Evolutionary conservation across 1,140 invertebrate genomes (phyloP), one percentile per base, ranked within the genome.

Genomic region (Pseudomyrmex flavicornis): DNA sequence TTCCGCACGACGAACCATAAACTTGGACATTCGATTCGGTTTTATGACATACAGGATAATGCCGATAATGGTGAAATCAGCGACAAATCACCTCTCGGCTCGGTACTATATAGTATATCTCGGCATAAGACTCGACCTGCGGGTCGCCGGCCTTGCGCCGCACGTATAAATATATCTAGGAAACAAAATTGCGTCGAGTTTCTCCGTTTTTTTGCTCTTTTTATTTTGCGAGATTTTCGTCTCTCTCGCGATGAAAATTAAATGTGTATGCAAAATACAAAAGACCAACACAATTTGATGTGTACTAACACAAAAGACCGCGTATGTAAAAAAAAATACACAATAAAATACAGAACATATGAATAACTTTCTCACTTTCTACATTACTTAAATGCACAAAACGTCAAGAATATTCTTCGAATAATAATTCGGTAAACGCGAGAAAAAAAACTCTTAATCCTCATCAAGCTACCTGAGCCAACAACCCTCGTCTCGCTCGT

Each of bases 181-280:
- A 65, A 83, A 83, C 72, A 76, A 69, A 84, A 79, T 79, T 52
- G 22, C 44, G 52, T 12, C 10, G 56, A 63, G 44, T 46, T 46
- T 54, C 35, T 74, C n/a, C 1, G 50, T 0, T 35, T 35, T 35
- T 35, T 54, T 44, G 0, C 26, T n/a, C 5, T 69, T 69, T 65
- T n/a, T 12, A 26, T 62, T 68, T 54, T n/a, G 15, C 17, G 20
- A 66, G 1, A 13, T 68, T 35, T 35, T 15, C 50, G 7, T 46
- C 12, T 44, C 12, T 44, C 44, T 76, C 50, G 35, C 48, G 15
- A 52, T 46, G n/a, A 15, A 35, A 54, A 15, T 63, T 26, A 50
- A 75, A 50, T 10, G 12, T 26, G 20, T 1, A 12, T 48, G 1
- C 48, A 50, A 8, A 50, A 61, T 2, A 2, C 22, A 26, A 26